Evolutionary conservation across 2,797 vertebrate genomes (phyloP).

Genomic region (Spinus olivaceus): DNA sequence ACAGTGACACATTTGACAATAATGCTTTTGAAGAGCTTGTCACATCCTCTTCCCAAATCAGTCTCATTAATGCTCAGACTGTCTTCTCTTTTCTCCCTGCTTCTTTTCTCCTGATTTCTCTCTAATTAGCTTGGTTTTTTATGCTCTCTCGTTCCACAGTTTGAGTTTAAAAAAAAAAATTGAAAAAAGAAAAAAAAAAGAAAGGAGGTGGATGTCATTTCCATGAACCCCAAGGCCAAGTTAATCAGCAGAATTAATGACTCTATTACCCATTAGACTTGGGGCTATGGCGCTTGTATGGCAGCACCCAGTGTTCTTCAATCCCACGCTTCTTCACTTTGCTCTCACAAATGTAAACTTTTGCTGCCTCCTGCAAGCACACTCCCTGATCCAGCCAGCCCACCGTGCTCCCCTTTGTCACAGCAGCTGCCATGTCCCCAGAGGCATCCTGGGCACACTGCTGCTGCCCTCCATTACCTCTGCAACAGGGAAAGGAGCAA

Average conservation of each 20-base stretch:
- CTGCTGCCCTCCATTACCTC: neutral
- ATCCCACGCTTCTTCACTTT: slow-evolving; percentile 26
- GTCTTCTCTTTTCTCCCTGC: slow-evolving; percentile 83
- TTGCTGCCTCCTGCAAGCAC: slow-evolving; percentile 10
- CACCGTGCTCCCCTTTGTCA: neutral
- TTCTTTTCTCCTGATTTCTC: slow-evolving; percentile 80
- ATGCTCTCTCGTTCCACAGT: slow-evolving; percentile 84
- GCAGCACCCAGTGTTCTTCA: slow-evolving; percentile 66
- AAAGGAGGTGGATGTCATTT: slow-evolving; percentile 87
- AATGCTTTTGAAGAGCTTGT: slow-evolving; percentile 91
- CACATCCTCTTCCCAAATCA: slow-evolving; percentile 92
- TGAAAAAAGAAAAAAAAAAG: neutral
- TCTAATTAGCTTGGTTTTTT: slow-evolving; percentile 93
- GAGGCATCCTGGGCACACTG: rapidly evolving
- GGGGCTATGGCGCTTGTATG: slow-evolving; percentile 77
- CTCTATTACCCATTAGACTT: slow-evolving; percentile 91
- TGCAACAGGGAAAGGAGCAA: neutral
- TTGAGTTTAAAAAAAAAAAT: slow-evolving; percentile 68
- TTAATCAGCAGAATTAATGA: slow-evolving; percentile 99
- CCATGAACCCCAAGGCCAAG: slow-evolving; percentile 96
- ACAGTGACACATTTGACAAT: slow-evolving; percentile 84
- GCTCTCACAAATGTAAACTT: slow-evolving; percentile 63
- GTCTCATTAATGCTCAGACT: slow-evolving; percentile 94
- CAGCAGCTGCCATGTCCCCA: neutral
- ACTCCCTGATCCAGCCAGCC: neutral